Base-by-base conservation (phyloP, 2,797 vertebrate genomes). In the Aotus griseimembra region DNA sequence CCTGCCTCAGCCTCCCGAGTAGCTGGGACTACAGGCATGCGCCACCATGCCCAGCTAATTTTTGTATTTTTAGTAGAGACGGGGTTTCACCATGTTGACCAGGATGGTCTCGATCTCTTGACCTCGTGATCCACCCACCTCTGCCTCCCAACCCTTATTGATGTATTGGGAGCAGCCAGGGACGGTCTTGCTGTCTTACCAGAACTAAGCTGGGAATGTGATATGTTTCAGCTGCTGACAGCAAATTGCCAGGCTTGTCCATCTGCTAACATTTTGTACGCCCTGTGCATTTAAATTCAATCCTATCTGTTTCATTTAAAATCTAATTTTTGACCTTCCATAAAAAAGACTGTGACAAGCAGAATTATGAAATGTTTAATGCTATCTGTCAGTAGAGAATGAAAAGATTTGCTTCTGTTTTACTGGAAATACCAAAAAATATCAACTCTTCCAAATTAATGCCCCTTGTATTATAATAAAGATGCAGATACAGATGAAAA, bases 271-370 rank as follows among this genome's bases (percentile, higher is more conserved):
- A 48, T 96, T 97, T 98, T 85, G 88, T 79, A 77, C 88, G 97
- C 93, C 77, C 91, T 81, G 1, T 93, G 81, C 72, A 39, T 97
- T 96, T 98, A 80, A 83, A 97, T 97, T 97, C 94, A 96, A 79
- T 73, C 88, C 91, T 96, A 75, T 96, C 94, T 93, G 39, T 76
- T 97, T 97, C 93, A 73, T 90, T 97, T 96, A 97, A 98, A 96
- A 93, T 96, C 67, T 33, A 33, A 4, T 57, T 96, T 96, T 72
- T 10, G 5, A 90, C 46, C 95, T 70, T 97, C 94, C 50, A 1
- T 96, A 55, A 89, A 93, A 67, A 94, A 86, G 82, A 87, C 73
- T 83, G n/a, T 93, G 76, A 85, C 73, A 98, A 87, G 64, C 9
- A 90, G 64, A 93, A 79, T 98, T 26, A 95, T 93, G 86, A 96